Evolutionary conservation across 2,797 vertebrate genomes (phyloP).

Genomic region (Carcharodon carcharias): DNA sequence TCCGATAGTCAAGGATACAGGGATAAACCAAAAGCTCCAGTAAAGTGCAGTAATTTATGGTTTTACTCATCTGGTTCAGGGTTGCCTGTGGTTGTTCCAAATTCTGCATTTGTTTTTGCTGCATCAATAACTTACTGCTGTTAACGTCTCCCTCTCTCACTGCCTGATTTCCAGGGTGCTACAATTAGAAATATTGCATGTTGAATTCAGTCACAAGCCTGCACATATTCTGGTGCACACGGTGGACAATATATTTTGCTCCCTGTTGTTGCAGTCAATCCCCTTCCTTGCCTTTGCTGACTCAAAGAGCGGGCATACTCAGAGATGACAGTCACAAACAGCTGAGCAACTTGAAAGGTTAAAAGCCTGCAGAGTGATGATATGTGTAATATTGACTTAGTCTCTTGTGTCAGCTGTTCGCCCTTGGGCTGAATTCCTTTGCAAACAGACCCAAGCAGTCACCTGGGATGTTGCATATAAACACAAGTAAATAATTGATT

Average conservation of each 20-base stretch:
- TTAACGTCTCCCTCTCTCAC: background rate
- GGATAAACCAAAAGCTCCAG: background rate
- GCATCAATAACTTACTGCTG: background rate
- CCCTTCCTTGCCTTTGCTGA: background rate
- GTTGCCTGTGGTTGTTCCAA: background rate
- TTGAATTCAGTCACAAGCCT: background rate
- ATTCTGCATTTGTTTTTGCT: background rate
- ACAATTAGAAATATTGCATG: background rate
- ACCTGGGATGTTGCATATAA: background rate
- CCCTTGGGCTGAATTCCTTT: background rate
- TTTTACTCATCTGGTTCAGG: background rate
- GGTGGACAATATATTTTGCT: background rate
- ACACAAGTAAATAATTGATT: background rate
- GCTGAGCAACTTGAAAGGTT: conserved; percentile 1
- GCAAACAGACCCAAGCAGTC: background rate
- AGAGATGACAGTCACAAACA: background rate
- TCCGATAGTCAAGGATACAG: background rate
- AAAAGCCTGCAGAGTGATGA: background rate
- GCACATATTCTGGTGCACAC: background rate
- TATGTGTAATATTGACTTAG: background rate
- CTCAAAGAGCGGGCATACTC: background rate
- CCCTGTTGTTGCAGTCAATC: background rate
- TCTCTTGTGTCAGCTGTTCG: background rate
- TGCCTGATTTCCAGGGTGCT: background rate
- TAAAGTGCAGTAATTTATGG: background rate